A percentile compares a stretch with the other conserved stretches of the same genome.
Evolutionary conservation across 2,113 vertebrate genomes (phyloP).

Genomic region (Tragelaphus strepsiceros): DNA sequence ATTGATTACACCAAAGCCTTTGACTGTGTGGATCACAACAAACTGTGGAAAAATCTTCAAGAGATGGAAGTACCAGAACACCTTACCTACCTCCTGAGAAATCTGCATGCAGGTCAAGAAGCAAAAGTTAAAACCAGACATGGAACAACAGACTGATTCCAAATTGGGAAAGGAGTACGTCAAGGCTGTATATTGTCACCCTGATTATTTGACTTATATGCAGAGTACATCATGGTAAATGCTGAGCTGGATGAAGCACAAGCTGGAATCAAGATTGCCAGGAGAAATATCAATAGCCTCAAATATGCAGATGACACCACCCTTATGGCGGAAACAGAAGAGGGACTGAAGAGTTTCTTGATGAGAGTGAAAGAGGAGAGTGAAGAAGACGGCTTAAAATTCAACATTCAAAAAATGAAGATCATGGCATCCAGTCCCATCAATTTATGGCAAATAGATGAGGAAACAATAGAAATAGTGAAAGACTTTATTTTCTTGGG

Average conservation of each 20-base stretch:
- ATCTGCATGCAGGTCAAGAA: neutral
- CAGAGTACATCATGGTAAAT: neutral
- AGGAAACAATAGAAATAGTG: neutral
- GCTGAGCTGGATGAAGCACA: neutral
- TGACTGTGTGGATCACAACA: neutral
- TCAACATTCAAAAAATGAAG: neutral
- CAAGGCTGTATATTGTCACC: neutral
- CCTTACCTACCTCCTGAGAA: neutral
- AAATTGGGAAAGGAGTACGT: neutral
- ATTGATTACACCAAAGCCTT: neutral
- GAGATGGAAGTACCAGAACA: neutral
- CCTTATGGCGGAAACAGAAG: neutral
- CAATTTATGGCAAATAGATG: neutral
- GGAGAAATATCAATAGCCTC: neutral
- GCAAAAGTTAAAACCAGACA: neutral
- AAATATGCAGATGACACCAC: neutral
- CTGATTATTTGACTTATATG: neutral
- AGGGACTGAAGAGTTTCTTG: neutral
- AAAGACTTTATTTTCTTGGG: neutral
- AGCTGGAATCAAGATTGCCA: neutral
- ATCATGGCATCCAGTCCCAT: neutral
- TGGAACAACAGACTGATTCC: neutral
- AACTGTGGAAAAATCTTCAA: neutral
- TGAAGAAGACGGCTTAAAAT: neutral
- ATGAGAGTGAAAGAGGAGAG: neutral